phyloP scores from a whole-genome alignment of 2,888 invertebrate genomes.

The Chrysolina haemoptera region DNA sequence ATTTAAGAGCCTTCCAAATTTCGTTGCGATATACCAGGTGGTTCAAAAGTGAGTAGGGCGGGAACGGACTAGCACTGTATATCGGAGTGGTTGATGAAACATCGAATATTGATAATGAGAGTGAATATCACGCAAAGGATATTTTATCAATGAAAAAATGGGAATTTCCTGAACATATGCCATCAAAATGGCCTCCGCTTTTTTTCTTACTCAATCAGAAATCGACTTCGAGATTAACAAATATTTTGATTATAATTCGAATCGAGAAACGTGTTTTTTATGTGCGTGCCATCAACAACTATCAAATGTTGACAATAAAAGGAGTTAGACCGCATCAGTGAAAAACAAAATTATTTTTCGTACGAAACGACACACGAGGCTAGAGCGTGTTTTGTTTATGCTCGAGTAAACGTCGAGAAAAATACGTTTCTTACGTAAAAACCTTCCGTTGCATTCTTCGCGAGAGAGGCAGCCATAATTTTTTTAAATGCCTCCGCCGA shows the following conservation, averaged over 20 bases:
- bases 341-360: constrained; percentile 17
- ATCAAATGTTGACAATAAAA: constrained; percentile 5
- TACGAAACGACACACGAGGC: neutral
- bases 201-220: no score
- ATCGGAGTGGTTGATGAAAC: no score
- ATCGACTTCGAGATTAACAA: no score
- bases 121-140: no score
- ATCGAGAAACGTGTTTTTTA: constrained; percentile 9
- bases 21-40: no score
- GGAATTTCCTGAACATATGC: no score
- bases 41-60: no score
- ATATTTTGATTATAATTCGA: neutral
- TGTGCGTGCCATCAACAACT: neutral
- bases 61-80: no score
- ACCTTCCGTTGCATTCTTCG: neutral
- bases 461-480: neutral
- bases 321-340: neutral
- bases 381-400: constrained; percentile 5
- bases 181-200: no score
- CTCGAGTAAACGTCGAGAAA: neutral
- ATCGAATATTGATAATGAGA: no score
- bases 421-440: constrained; percentile 12
- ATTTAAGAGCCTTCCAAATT: no score
- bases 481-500: neutral
- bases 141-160: no score